These are phyloP conservation scores for Montifringilla adamsi DNA, from an alignment of 2,113 vertebrate species.

Conservation along the genomic window DNA sequence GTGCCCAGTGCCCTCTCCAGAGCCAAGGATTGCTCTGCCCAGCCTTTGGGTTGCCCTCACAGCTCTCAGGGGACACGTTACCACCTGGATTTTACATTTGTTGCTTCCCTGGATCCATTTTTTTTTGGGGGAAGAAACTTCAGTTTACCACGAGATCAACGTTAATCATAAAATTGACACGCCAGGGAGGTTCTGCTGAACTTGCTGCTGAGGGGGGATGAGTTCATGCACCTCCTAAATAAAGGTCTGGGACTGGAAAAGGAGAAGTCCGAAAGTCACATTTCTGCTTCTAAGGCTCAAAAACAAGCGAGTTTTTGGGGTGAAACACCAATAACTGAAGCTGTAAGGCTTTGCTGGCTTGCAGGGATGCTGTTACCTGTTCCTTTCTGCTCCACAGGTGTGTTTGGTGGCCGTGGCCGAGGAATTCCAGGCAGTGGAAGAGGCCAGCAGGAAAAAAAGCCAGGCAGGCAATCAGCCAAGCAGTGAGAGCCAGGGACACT, in stretches of 20 bases:
- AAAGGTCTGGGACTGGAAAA: background rate
- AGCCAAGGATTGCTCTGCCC: background rate
- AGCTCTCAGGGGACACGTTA: fast-evolving
- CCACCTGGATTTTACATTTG: background rate
- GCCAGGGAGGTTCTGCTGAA: fast-evolving
- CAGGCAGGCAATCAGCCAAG: slow-evolving; percentile 86
- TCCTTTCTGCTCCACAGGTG: slow-evolving; percentile 68
- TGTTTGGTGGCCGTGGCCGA: slow-evolving; percentile 88
- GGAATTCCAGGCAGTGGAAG: slow-evolving; percentile 79
- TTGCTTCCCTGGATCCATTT: fast-evolving
- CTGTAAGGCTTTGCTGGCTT: fast-evolving
- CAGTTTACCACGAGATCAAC: fast-evolving
- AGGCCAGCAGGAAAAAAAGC: slow-evolving; percentile 90
- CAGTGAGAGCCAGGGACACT: slow-evolving; percentile 70
- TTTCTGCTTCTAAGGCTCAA: background rate
- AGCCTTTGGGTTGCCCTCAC: background rate
- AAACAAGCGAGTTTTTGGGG: fast-evolving
- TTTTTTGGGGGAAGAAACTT: background rate
- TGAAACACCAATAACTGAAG: fast-evolving
- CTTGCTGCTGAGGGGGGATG: fast-evolving
- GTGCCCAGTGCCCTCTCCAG: background rate
- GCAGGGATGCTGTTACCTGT: fast-evolving
- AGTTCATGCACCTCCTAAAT: background rate
- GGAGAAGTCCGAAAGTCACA: fast-evolving
- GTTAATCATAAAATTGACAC: fast-evolving